Evolutionary conservation across 1,140 invertebrate species (phyloP).

Genomic region (Rhagoletis zephyria): DNA sequence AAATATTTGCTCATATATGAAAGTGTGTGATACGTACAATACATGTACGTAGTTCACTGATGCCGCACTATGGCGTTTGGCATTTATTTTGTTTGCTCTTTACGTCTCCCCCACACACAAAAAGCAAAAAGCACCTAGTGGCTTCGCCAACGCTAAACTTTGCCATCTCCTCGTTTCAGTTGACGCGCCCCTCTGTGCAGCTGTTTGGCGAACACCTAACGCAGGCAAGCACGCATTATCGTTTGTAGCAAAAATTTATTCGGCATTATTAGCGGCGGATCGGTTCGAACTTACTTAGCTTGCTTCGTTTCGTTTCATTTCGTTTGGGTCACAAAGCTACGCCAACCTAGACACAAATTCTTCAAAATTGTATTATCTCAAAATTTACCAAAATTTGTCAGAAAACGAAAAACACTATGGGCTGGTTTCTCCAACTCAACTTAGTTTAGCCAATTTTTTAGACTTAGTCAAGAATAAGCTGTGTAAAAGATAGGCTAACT

Average conservation of each 20-base stretch:
- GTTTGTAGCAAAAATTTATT: not conserved
- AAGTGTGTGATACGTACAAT: not conserved
- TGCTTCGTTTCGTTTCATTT: no score
- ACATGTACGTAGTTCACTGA: no score
- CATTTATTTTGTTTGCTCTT: not conserved
- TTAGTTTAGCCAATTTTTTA: no score
- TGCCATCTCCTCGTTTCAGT: not conserved
- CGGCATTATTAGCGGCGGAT: not conserved
- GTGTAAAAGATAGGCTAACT: no score
- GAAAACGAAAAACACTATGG: no score
- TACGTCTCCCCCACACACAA: not conserved
- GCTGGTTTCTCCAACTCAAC: no score
- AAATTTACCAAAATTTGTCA: no score
- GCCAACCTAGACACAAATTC: no score
- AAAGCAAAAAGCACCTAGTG: not conserved
- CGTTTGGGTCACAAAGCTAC: conserved; percentile 22
- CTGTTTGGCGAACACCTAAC: not conserved
- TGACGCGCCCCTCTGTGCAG: conserved; percentile 8
- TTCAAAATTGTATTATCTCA: no score
- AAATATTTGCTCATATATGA: not conserved
- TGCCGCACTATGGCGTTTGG: not conserved
- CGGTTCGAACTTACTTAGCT: not conserved
- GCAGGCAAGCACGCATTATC: not conserved
- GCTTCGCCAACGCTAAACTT: not conserved
- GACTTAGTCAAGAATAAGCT: no score